phyloP scores from a whole-genome alignment of 2,888 invertebrate genomes.

The Pelosia muscerda region DNA sequence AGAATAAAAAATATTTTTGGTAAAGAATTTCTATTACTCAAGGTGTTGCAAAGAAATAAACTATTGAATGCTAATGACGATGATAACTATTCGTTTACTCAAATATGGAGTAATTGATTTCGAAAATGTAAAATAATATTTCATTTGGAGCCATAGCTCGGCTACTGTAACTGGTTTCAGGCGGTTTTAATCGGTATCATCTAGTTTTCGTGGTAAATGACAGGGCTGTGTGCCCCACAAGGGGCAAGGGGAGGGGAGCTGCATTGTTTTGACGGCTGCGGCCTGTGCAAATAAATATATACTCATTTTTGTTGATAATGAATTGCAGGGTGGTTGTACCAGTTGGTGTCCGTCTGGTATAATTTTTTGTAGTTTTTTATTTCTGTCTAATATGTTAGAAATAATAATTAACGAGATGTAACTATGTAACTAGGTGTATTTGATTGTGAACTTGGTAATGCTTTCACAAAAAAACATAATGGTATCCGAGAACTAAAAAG shows the following conservation, averaged over 20 bases:
- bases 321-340: conserved; percentile 60
- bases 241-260: conserved; percentile 43
- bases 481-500: no score
- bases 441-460: no score
- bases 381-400: neutral
- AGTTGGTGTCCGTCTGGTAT: conserved; percentile 20
- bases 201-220: conserved; percentile 82
- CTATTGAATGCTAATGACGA: no score
- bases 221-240: conserved; percentile 57
- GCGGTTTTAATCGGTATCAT: conserved; percentile 72
- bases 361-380: neutral
- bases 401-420: neutral
- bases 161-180: conserved; percentile 42
- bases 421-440: no score
- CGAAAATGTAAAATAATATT: conserved; percentile 4
- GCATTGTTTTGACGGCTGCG: conserved; percentile 77
- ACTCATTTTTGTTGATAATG: conserved; percentile 86
- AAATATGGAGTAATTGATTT: neutral
- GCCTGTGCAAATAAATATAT: conserved; percentile 75
- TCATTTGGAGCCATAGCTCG: conserved; percentile 30
- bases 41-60: no score
- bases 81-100: neutral
- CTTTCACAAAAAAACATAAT: no score
- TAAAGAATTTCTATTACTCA: no score
- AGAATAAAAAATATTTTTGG: no score